A percentile compares a stretch with the other conserved stretches of the same genome.
Evolutionary conservation across 2,113 vertebrate genomes (phyloP).

Genomic region (Cephalopholis sonnerati): DNA sequence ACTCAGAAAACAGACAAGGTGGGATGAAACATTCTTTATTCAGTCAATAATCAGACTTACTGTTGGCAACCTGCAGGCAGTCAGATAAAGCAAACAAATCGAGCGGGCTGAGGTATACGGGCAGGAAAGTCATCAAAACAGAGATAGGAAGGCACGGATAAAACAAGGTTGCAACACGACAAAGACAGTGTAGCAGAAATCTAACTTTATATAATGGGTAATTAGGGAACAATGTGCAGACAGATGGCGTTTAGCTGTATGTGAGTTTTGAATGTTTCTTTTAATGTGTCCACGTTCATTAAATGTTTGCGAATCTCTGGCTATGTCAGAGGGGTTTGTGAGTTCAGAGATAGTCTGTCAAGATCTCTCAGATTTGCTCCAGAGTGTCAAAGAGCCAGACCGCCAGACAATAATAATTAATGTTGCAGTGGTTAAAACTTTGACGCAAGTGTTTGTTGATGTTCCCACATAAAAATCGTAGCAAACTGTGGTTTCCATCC

Average conservation of each 20-base stretch:
- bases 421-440: background rate
- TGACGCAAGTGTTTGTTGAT: background rate
- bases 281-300: no score
- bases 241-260: no score
- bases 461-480: no score
- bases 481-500: no score
- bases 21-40: background rate
- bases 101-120: background rate
- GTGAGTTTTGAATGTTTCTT: no score
- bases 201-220: background rate
- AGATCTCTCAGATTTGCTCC: background rate
- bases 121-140: background rate
- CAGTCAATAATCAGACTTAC: background rate
- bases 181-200: background rate
- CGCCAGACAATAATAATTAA: background rate
- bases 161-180: background rate
- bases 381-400: background rate
- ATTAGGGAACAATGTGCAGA: no score
- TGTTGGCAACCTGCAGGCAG: background rate
- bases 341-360: background rate
- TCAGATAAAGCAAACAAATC: background rate
- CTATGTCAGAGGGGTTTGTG: no score
- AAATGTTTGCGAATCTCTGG: no score
- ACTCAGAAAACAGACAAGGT: background rate
- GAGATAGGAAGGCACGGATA: background rate